phyloP scores from a whole-genome alignment of 1,140 invertebrate genomes.

The Pachyrhynchus sulphureomaculatus region DNA sequence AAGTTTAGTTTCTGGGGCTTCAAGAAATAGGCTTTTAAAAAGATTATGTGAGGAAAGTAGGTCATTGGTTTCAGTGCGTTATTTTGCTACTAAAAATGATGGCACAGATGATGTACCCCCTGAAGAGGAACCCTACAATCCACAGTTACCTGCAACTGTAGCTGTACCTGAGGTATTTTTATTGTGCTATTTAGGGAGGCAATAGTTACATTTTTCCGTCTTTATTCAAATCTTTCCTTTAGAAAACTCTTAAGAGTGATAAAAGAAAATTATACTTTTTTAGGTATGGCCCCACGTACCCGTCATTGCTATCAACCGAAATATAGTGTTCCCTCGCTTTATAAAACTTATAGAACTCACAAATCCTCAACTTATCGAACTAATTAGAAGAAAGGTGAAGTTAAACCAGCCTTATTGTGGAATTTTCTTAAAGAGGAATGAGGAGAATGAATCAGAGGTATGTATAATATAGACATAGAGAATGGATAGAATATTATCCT shows the following conservation, averaged over 20 bases:
- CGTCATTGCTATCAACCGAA: constrained; percentile 89
- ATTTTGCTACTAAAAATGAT: constrained; percentile 40
- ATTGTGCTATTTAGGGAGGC: no score
- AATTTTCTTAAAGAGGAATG: constrained; percentile 93
- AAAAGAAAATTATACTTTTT: no score
- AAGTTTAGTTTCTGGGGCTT: neutral
- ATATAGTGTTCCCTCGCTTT: constrained; percentile 97
- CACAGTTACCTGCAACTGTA: constrained; percentile 80
- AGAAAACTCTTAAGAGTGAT: no score
- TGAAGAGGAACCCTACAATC: constrained; percentile 41
- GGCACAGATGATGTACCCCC: constrained; percentile 37
- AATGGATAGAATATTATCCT: no score
- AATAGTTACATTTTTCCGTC: neutral
- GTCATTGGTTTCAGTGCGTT: constrained; percentile 11
- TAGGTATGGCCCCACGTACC: constrained; percentile 89
- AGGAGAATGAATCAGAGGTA: constrained; percentile 82
- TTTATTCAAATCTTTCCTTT: neutral
- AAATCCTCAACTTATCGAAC: constrained; percentile 84
- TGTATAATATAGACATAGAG: neutral
- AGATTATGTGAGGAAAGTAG: neutral
- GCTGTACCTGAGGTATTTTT: constrained; percentile 83
- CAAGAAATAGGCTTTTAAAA: neutral
- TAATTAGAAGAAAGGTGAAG: constrained; percentile 92
- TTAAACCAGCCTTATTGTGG: constrained; percentile 97
- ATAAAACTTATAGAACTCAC: constrained; percentile 95